Percentiles rank a stretch among this genome's conserved stretches.
phyloP scores from a whole-genome alignment of 2,888 invertebrate genomes.

The Dolichomitus sp. region DNA sequence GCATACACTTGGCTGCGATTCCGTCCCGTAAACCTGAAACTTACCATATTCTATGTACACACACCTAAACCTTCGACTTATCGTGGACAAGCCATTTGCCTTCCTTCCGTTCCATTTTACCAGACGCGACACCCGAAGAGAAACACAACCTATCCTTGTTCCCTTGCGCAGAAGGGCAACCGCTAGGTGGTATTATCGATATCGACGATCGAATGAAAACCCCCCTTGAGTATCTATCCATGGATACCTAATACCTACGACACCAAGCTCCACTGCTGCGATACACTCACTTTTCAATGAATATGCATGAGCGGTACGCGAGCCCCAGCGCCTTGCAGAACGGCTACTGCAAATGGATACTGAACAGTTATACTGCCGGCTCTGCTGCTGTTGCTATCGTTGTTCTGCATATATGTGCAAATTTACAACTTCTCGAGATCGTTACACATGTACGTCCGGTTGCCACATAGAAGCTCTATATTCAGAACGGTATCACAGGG shows the following conservation, averaged over 20 bases:
- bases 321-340: slow-evolving; percentile 54
- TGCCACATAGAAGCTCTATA: not conserved
- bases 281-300: slow-evolving; percentile 63
- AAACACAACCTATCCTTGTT: slow-evolving; percentile 1
- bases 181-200: slow-evolving; percentile 64
- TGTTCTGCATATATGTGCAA: slow-evolving; percentile 51
- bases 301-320: slow-evolving; percentile 66
- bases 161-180: slow-evolving; percentile 38
- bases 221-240: slow-evolving; percentile 40
- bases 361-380: slow-evolving; percentile 40
- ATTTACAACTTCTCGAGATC: slow-evolving; percentile 52
- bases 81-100: slow-evolving; percentile 56
- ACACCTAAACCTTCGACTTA: slow-evolving; percentile 40
- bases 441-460: slow-evolving; percentile 40
- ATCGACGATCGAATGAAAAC: slow-evolving; percentile 65
- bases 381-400: slow-evolving; percentile 38
- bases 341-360: slow-evolving; percentile 15
- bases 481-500: not conserved
- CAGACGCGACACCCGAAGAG: slow-evolving; percentile 30
- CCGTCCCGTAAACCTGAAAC: slow-evolving; percentile 59
- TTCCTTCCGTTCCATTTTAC: slow-evolving; percentile 62
- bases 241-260: slow-evolving; percentile 55
- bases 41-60: slow-evolving; percentile 57
- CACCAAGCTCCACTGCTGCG: slow-evolving; percentile 40
- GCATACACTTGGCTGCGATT: slow-evolving; percentile 56